These are phyloP conservation scores for Agriopis marginaria DNA, from an alignment of 2,888 invertebrate genomes.

Conservation along the genomic window DNA sequence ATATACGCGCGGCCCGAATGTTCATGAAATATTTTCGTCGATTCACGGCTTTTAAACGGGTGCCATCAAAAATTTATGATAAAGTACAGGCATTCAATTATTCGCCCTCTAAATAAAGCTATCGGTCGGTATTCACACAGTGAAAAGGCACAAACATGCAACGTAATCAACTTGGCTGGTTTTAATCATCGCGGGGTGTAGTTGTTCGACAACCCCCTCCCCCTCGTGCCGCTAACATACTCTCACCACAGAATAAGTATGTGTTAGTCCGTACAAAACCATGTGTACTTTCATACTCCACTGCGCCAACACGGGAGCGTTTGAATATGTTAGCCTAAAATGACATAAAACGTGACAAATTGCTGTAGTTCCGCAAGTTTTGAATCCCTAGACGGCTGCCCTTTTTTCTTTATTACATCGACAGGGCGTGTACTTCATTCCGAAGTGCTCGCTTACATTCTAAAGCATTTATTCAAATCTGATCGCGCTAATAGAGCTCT, in stretches of 20 bases:
- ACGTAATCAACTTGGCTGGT: constrained; percentile 74
- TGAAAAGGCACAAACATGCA: constrained; percentile 69
- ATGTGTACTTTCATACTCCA: constrained; percentile 31
- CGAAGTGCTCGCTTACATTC: constrained; percentile 25
- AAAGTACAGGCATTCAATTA: constrained; percentile 41
- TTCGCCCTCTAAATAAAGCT: constrained; percentile 59
- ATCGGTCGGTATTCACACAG: constrained; percentile 60
- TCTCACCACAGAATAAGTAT: constrained; percentile 21
- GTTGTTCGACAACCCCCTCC: constrained; percentile 52
- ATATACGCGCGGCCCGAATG: constrained; percentile 25
- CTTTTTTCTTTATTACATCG: constrained; percentile 35
- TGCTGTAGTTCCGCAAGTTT: constrained; percentile 45
- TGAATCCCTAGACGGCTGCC: constrained; percentile 41
- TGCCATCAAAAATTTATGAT: constrained; percentile 36
- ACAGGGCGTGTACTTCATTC: constrained; percentile 22
- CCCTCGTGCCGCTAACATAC: constrained; percentile 30
- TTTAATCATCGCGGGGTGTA: constrained; percentile 72
- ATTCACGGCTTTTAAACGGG: constrained; percentile 36
- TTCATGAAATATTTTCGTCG: constrained; percentile 36
- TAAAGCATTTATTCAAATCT: constrained; percentile 32
- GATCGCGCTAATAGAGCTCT: constrained; percentile 31
- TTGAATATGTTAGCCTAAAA: constrained; percentile 41
- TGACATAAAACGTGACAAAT: constrained; percentile 46
- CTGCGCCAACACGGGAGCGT: constrained; percentile 31
- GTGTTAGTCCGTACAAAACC: constrained; percentile 35